phyloP scores from a whole-genome alignment of 2,797 vertebrate species.

The Botia almorhae region DNA sequence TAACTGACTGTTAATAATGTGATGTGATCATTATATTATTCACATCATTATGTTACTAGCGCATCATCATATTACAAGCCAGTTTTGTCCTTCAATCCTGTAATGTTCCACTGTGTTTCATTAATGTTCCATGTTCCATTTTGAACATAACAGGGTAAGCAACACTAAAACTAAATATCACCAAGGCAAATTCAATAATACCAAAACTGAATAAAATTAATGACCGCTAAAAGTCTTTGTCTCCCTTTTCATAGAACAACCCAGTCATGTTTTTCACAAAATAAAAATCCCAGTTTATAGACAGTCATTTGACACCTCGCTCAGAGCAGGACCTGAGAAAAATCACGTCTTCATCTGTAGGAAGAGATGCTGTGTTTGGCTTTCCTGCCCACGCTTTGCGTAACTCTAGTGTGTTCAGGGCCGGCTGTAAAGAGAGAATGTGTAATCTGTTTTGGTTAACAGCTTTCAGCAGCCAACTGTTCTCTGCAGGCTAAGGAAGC shows the following conservation, averaged over 20 bases:
- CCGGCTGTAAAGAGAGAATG: conserved; percentile 19
- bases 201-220: background rate
- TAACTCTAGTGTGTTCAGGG: conserved; percentile 15
- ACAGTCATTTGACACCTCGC: conserved; percentile 11
- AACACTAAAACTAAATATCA: no score
- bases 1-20: no score
- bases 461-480: conserved; percentile 1
- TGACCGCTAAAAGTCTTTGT: background rate
- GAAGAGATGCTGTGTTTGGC: conserved; percentile 19
- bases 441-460: conserved; percentile 31
- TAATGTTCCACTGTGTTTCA: no score
- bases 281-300: background rate
- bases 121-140: no score
- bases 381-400: conserved; percentile 31
- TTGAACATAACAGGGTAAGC: no score
- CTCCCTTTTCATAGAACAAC: background rate
- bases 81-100: no score
- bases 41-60: no score
- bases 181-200: no score
- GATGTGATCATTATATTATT: no score
- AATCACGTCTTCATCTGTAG: conserved; percentile 16
- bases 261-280: background rate
- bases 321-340: conserved; percentile 17
- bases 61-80: no score
- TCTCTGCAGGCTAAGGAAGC: conserved; percentile 18